Base-by-base conservation (phyloP, 2,113 vertebrate genomes). In the Ahaetulla prasina region DNA sequence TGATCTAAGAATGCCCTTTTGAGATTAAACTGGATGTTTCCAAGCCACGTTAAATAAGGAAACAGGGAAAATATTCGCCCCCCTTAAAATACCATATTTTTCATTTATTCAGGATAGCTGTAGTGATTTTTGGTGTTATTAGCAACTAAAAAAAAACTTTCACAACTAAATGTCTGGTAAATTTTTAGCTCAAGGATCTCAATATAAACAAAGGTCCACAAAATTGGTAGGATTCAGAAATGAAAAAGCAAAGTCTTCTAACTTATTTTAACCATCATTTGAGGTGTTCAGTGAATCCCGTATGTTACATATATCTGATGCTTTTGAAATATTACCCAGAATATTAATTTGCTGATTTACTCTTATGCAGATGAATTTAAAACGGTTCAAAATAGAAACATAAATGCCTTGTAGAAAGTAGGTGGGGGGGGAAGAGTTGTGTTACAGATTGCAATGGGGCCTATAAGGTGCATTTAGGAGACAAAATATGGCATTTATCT, bases 341-440 rank as follows among this genome's bases (percentile, higher is more conserved):
- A 96, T 95, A 93, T 94, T 97, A 96, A 96, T 97, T 91, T 93
- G 94, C 95, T 96, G 95, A 96, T 97, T 96, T 96, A 96, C 95
- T 93, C 90, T 93, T 93, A 90, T 91, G 95, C 60, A 91, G 90
- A 89, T 92, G 95, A 95, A 95, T 93, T 93, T 94, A 96, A 63
- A 89, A 85, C 74, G 92, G 8, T 2, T 94, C 92, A 94, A 95
- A 91, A 68, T 95, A 94, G 90, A 63, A 93, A 92, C 92, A 92
- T 90, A 93, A 93, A 95, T 60, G 92, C 95, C 94, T 94, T 92
- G 96, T 63, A 93, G 94, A 95, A 94, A 96, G 95, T 96, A 95
- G 49, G n/a, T n/a, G 95, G 96, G 49, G 95, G 50, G 11, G 95
- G 95, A 90, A 95, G 93, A 96, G 95, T 93, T 94, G 94, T 91